Evolutionary conservation across 1,140 invertebrate species (phyloP), one percentile per base, ranked within the genome.

Genomic region (Eurosta solidaginis): DNA sequence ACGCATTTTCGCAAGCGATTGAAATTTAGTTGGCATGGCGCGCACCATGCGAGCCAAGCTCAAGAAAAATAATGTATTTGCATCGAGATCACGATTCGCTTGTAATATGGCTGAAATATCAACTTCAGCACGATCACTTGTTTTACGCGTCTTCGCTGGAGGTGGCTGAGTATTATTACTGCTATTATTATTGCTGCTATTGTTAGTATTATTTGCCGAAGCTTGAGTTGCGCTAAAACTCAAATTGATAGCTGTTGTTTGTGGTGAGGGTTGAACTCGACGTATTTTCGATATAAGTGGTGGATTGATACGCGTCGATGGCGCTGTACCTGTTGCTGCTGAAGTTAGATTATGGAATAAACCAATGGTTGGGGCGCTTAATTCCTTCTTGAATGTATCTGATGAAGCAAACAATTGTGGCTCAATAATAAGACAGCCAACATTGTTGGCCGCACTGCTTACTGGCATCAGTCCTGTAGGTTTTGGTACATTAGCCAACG

Each of bases 341-440:
- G 82, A 79, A 50, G 81, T 81, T 6, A 81, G 78, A 85, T 50
- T 33, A 83, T 86, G 50, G 84, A 83, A 76, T 83, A 86, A 0
- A 86, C 77, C 45, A 83, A 86, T 36, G 14, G 78, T 47, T 0
- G 76, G 74, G 0, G 83, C 83, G 33, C 68, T 83, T 1, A 86
- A 78, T 17, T 86, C 85, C 79, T 86, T 86, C 78, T 86, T 86
- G 14, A 86, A 86, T 29, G 85, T 86, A 74, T 86, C 85, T 0
- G 85, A 83, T 7, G 85, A 84, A 10, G 85, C 83, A 25, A 86
- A 84, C 0, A 86, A 73, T 80, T 86, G 83, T n/a, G 85, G 85
- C 52, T 86, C 85, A n/a, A 86, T 86, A 12, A 86, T 86, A n/a
- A 86, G 78, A 59, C 85, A 86, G 45, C 85, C 85, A 7, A 86